Evolutionary conservation across 1,140 invertebrate species (phyloP).

Genomic region (Augochlora pura): DNA sequence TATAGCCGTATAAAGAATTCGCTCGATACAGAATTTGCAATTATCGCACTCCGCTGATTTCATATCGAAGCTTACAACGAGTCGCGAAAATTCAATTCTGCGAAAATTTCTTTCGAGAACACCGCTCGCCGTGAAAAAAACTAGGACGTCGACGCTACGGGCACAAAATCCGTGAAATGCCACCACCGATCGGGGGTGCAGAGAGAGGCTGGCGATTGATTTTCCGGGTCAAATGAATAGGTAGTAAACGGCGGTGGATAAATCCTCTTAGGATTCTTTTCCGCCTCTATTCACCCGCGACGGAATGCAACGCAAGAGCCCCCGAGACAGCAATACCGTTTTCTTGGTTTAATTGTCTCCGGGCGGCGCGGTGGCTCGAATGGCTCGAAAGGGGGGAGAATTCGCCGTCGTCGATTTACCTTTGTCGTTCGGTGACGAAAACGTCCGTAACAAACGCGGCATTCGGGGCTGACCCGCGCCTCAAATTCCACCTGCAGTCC

Average conservation of each 20-base stretch:
- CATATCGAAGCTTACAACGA: too few species aligned
- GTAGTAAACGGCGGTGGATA: background rate
- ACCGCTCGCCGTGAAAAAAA: too few species aligned
- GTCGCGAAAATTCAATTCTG: too few species aligned
- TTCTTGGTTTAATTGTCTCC: conserved; percentile 65
- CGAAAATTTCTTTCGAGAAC: too few species aligned
- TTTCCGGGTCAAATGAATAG: background rate
- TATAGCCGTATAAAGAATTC: too few species aligned
- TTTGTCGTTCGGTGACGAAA: conserved; percentile 47
- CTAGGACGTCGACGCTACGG: too few species aligned
- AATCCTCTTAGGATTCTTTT: background rate
- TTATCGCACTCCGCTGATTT: too few species aligned
- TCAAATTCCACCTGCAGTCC: conserved; percentile 54
- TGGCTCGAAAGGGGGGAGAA: conserved; percentile 1
- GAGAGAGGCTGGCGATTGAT: background rate
- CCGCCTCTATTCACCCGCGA: conserved; percentile 6
- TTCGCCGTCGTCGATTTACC: conserved; percentile 16
- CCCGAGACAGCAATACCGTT: conserved; percentile 61
- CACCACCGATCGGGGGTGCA: background rate
- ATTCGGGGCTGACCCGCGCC: conserved; percentile 25
- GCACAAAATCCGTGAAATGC: too few species aligned
- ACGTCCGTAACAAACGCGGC: conserved; percentile 29
- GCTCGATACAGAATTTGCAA: too few species aligned
- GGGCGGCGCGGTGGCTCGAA: conserved; percentile 50
- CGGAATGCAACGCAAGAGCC: conserved; percentile 45